Evolutionary conservation across 2,797 vertebrate species (phyloP).

Genomic region (Hemitrygon akajei): DNA sequence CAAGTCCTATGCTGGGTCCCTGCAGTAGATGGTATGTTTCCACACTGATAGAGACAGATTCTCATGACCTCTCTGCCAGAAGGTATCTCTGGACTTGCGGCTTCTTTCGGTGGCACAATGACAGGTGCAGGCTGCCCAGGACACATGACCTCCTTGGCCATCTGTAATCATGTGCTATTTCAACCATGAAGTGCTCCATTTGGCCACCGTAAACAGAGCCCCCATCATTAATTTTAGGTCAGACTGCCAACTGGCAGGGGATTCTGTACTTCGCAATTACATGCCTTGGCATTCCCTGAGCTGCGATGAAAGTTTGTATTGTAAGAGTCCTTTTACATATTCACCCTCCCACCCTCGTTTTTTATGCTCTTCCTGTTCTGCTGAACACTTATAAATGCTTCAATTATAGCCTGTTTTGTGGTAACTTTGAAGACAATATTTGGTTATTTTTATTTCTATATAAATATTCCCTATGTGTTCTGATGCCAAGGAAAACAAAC

Average conservation of each 20-base stretch:
- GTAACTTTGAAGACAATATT: neutral
- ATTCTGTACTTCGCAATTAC: neutral
- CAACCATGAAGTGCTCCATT: slow-evolving; percentile 9
- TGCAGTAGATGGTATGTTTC: neutral
- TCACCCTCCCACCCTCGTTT: neutral
- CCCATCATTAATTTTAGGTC: neutral
- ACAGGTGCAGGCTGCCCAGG: neutral
- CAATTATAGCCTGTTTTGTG: slow-evolving; percentile 11
- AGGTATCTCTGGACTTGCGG: neutral
- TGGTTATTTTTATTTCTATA: slow-evolving; percentile 5
- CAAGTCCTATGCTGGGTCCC: neutral
- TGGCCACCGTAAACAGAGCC: neutral
- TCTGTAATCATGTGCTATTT: neutral
- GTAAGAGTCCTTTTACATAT: neutral
- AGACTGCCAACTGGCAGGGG: neutral
- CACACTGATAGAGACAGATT: neutral
- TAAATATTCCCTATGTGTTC: neutral
- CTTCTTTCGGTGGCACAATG: neutral
- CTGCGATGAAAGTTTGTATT: neutral
- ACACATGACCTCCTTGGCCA: neutral
- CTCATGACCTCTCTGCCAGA: neutral
- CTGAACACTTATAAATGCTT: neutral
- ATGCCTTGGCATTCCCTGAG: neutral
- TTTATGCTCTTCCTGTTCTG: neutral
- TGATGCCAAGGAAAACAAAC: neutral